A percentile compares a stretch with the other conserved stretches of the same genome.
Conservation (phyloP, 2,113 vertebrate species). For the Nansenia antarctica region DNA sequence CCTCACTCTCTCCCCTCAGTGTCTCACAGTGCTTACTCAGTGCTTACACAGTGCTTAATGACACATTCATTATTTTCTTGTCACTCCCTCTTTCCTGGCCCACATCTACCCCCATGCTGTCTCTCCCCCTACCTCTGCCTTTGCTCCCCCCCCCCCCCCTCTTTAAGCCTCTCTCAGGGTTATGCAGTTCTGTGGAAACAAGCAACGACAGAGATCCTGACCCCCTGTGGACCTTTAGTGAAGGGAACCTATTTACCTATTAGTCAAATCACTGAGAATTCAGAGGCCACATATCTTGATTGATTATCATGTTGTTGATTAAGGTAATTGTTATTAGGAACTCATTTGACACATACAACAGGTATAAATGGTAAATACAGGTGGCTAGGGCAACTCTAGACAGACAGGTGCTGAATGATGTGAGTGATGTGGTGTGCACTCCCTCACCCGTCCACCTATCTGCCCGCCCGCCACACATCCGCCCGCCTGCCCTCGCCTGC, state of each 20-base stretch:
- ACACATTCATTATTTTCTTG: neutral
- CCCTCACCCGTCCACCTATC: too few species aligned
- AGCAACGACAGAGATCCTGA: neutral
- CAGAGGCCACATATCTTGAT: too few species aligned
- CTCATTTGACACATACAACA: neutral
- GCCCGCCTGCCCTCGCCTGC: too few species aligned
- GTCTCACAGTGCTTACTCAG: neutral
- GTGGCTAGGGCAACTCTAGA: too few species aligned
- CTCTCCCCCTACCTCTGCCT: neutral
- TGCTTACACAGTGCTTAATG: neutral
- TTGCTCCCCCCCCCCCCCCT: too few species aligned
- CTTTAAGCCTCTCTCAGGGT: neutral
- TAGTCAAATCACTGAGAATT: too few species aligned
- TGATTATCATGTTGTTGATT: too few species aligned
- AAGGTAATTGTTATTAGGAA: neutral
- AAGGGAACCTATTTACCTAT: neutral
- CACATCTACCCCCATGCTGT: neutral
- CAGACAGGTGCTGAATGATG: too few species aligned
- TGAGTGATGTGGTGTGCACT: too few species aligned
- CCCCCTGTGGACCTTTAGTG: too few species aligned
- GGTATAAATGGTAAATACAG: too few species aligned
- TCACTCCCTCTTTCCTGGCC: neutral
- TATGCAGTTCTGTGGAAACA: neutral
- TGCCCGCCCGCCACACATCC: too few species aligned
- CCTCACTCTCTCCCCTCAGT: neutral